Evolutionary conservation across 2,113 vertebrate genomes (phyloP).

Genomic region (Ariopsis seemanni): DNA sequence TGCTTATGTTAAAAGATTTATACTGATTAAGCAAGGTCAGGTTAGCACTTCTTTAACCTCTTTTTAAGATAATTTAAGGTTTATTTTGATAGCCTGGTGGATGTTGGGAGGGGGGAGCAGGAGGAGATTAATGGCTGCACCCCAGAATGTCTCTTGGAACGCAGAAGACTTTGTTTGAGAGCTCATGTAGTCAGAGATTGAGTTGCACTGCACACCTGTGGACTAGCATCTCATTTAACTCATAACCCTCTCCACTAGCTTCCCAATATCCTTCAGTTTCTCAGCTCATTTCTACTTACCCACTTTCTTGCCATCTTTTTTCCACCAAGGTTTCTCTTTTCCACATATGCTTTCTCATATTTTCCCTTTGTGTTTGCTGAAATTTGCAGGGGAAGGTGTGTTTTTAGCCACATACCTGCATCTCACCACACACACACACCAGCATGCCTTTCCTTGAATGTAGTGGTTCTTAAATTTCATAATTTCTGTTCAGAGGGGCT

Average conservation of each 20-base stretch:
- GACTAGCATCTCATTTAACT: constrained; percentile 8
- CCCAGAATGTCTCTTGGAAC: not conserved
- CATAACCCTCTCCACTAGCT: not conserved
- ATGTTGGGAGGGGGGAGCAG: not conserved
- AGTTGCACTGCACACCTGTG: constrained; percentile 36
- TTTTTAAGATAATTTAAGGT: not conserved
- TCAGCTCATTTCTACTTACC: not conserved
- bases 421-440: not conserved
- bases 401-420: constrained; percentile 4
- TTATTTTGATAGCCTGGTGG: constrained; percentile 21
- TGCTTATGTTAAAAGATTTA: constrained; percentile 36
- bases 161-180: constrained; percentile 9
- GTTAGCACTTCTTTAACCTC: constrained; percentile 3
- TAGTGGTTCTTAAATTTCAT: constrained; percentile 36
- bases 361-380: not conserved
- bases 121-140: not conserved
- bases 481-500: constrained; percentile 30
- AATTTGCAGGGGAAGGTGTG: not conserved
- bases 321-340: constrained; percentile 1
- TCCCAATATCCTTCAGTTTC: constrained; percentile 1
- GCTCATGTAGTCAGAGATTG: constrained; percentile 18
- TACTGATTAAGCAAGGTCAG: constrained; percentile 22
- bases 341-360: not conserved
- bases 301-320: not conserved
- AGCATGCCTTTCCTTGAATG: not conserved